Evolutionary conservation across 2,888 invertebrate genomes (phyloP).

Genomic region (Phania funesta): DNA sequence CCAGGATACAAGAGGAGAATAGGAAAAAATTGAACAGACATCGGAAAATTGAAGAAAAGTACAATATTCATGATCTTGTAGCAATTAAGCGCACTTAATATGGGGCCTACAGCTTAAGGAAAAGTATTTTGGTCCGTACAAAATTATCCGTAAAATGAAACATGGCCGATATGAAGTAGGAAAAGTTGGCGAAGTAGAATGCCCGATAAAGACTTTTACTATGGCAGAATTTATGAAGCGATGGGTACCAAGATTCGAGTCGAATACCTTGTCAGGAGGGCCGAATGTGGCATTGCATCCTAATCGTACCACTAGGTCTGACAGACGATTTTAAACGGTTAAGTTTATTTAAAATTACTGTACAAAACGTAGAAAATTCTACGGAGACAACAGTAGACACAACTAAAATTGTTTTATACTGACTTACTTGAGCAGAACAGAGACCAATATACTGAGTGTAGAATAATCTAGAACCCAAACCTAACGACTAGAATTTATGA

Average conservation of each 20-base stretch:
- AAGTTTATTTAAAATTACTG: too few relatives aligned
- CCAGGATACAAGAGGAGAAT: conserved; percentile 56
- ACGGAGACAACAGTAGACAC: too few relatives aligned
- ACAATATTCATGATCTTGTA: conserved; percentile 51
- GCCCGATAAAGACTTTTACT: conserved; percentile 12
- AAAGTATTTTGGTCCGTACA: conserved; percentile 62
- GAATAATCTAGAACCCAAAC: too few relatives aligned
- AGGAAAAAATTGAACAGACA: conserved; percentile 32
- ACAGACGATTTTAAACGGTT: too few relatives aligned
- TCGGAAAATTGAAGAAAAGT: conserved; percentile 9
- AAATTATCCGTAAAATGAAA: conserved; percentile 12
- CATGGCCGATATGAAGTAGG: conserved; percentile 33
- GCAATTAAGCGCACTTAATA: conserved; percentile 65
- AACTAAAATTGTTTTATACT: too few relatives aligned
- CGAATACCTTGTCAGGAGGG: conserved; percentile 61
- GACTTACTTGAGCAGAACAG: too few relatives aligned
- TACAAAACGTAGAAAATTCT: too few relatives aligned
- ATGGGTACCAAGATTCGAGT: conserved; percentile 55
- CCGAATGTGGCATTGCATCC: conserved; percentile 55
- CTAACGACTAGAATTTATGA: too few relatives aligned
- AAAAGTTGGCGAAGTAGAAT: conserved; percentile 46
- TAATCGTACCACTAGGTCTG: too few relatives aligned
- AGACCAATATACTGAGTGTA: too few relatives aligned
- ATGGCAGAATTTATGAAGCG: conserved; percentile 55
- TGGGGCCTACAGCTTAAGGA: conserved; percentile 58